Conservation (phyloP, 2,113 vertebrate genomes). For the Melanostigma gelatinosum region DNA sequence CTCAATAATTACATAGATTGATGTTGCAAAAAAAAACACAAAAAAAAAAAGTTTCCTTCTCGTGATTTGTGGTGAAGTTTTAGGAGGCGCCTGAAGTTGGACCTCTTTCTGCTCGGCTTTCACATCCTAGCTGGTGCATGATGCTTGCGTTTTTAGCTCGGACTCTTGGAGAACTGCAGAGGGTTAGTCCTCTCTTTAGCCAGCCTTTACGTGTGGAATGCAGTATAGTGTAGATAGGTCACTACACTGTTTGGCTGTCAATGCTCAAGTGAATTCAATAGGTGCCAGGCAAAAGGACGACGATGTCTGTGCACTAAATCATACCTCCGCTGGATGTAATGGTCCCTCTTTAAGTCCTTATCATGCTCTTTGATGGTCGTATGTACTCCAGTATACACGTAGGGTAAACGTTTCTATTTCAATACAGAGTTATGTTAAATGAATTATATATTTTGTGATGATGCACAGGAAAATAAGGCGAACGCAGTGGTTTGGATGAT, state of each 20-base stretch:
- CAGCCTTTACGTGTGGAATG: slow-evolving; percentile 54
- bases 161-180: slow-evolving; percentile 47
- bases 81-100: slow-evolving; percentile 53
- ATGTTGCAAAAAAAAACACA: slow-evolving; percentile 18
- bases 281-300: slow-evolving; percentile 41
- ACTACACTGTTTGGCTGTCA: slow-evolving; percentile 52
- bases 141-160: slow-evolving; percentile 66
- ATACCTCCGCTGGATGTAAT: slow-evolving; percentile 55
- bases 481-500: slow-evolving; percentile 18
- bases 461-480: slow-evolving; percentile 26
- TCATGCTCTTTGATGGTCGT: slow-evolving; percentile 48
- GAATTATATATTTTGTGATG: slow-evolving; percentile 46
- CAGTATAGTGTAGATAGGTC: slow-evolving; percentile 54
- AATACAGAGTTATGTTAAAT: slow-evolving; percentile 43
- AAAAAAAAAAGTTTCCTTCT: slow-evolving; percentile 8
- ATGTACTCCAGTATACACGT: slow-evolving; percentile 49
- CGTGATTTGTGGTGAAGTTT: slow-evolving; percentile 63
- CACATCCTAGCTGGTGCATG: slow-evolving; percentile 69
- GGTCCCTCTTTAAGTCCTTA: slow-evolving; percentile 47
- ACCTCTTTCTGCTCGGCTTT: slow-evolving; percentile 53
- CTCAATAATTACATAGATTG: slow-evolving; percentile 35
- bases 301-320: slow-evolving; percentile 20
- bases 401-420: slow-evolving; percentile 51
- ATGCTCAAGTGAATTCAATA: slow-evolving; percentile 53
- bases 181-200: slow-evolving; percentile 55